phyloP scores from a whole-genome alignment of 2,797 vertebrate genomes.

The Schizopygopsis malacanthus region DNA sequence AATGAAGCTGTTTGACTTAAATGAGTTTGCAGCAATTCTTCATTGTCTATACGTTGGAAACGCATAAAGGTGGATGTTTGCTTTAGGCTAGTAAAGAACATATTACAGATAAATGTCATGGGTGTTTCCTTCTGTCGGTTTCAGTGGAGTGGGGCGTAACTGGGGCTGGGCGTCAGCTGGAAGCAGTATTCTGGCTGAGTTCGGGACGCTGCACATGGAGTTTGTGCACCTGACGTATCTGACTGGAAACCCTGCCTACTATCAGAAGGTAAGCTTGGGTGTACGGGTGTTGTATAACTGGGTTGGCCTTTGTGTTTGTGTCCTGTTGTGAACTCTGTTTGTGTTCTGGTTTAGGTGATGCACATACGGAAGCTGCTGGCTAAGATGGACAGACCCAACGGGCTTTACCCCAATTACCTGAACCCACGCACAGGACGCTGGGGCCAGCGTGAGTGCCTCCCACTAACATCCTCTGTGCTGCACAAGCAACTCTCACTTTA shows the following conservation, averaged over 20 bases:
- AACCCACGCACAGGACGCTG: conserved; percentile 97
- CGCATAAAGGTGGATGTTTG: background rate
- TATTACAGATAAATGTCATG: background rate
- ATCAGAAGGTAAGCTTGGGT: conserved; percentile 85
- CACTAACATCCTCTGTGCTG: background rate
- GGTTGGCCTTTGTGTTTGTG: background rate
- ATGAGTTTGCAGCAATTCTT: background rate
- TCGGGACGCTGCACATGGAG: conserved; percentile 98
- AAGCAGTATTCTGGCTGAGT: conserved; percentile 97
- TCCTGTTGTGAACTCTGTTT: conserved; percentile 11
- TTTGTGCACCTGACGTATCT: conserved; percentile 98
- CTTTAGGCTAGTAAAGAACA: background rate
- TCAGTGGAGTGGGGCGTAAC: conserved; percentile 95
- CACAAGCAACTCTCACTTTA: conserved; percentile 10
- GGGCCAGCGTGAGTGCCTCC: conserved; percentile 93
- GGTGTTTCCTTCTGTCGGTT: conserved; percentile 27
- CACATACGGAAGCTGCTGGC: conserved; percentile 96
- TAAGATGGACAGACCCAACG: conserved; percentile 99
- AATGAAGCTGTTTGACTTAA: conserved; percentile 3
- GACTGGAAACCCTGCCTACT: conserved; percentile 94
- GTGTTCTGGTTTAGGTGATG: conserved; percentile 87
- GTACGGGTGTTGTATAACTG: conserved; percentile 1
- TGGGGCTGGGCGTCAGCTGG: conserved; percentile 99
- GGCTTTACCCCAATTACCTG: conserved; percentile 98
- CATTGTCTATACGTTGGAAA: background rate